phyloP scores from a whole-genome alignment of 2,888 invertebrate genomes.

The Epistrophe grossulariae region DNA sequence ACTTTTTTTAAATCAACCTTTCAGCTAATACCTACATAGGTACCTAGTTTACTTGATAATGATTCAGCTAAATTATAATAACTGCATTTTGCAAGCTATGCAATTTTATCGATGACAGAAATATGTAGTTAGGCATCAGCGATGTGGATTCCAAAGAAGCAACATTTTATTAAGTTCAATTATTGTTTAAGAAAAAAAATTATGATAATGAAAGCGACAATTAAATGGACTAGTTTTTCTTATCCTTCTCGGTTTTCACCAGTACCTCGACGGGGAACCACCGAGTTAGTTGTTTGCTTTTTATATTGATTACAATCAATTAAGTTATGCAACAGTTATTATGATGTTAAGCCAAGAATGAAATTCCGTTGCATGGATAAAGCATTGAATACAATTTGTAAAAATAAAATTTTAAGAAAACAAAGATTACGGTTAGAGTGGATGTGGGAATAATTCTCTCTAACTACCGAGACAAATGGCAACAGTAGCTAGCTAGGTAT shows the following conservation, averaged over 20 bases:
- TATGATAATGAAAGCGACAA: neutral
- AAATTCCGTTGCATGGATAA: conserved; percentile 11
- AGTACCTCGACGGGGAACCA: conserved; percentile 3
- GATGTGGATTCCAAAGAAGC: neutral
- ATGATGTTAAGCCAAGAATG: conserved; percentile 5
- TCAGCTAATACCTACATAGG: neutral
- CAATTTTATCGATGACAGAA: neutral
- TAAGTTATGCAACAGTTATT: conserved; percentile 18
- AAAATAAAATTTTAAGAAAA: conserved; percentile 8
- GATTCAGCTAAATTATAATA: conserved; percentile 17
- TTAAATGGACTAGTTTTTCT: neutral
- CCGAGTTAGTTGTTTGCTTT: neutral
- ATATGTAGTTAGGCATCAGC: neutral
- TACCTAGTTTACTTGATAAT: no score
- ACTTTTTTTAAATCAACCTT: neutral
- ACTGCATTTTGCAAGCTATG: neutral
- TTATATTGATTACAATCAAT: conserved; percentile 17
- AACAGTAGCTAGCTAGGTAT: neutral
- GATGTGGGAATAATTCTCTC: neutral
- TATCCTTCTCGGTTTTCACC: neutral
- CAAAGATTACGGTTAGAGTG: conserved; percentile 12
- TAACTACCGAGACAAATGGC: neutral
- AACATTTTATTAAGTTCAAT: conserved; percentile 6
- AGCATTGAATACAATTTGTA: conserved; percentile 4
- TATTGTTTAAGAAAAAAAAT: neutral